These are phyloP conservation scores for Lycopodina hypogea DNA, from an alignment of 37 sponge, comb jelly and placozoan genomes.

Conservation along the genomic window DNA sequence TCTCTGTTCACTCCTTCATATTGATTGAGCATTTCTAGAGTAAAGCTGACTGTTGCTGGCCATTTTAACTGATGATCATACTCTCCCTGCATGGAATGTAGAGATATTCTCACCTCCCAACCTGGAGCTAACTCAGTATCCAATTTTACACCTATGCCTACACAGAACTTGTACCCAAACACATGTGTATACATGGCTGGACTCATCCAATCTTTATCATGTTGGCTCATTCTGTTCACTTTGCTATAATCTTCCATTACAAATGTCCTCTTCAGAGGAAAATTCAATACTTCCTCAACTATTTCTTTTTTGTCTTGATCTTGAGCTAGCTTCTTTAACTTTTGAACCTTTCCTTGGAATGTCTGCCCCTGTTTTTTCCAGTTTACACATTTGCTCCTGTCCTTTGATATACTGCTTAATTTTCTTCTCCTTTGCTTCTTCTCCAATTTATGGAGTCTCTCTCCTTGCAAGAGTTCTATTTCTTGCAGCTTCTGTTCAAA, in stretches of 20 bases:
- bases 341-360: not conserved
- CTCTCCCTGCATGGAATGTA: not conserved
- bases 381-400: too few relatives aligned
- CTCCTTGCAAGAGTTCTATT: not conserved
- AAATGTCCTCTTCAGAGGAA: too few relatives aligned
- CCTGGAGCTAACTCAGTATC: too few relatives aligned
- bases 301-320: not conserved
- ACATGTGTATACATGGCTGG: conserved; percentile 8
- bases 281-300: not conserved
- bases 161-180: conserved; percentile 2
- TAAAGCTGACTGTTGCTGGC: too few relatives aligned
- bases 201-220: not conserved
- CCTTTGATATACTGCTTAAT: not conserved
- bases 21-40: too few relatives aligned
- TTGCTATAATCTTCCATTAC: not conserved
- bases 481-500: not conserved
- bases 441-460: too few relatives aligned
- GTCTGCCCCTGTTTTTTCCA: too few relatives aligned
- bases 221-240: not conserved
- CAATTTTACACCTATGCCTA: not conserved
- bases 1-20: too few relatives aligned
- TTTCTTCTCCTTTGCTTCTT: too few relatives aligned
- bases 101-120: not conserved
- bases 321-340: not conserved
- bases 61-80: conserved; percentile 8